Percentiles rank a stretch among this genome's conserved stretches.
phyloP scores from a whole-genome alignment of 1,140 invertebrate species.

The Drosophila eugracilis region DNA sequence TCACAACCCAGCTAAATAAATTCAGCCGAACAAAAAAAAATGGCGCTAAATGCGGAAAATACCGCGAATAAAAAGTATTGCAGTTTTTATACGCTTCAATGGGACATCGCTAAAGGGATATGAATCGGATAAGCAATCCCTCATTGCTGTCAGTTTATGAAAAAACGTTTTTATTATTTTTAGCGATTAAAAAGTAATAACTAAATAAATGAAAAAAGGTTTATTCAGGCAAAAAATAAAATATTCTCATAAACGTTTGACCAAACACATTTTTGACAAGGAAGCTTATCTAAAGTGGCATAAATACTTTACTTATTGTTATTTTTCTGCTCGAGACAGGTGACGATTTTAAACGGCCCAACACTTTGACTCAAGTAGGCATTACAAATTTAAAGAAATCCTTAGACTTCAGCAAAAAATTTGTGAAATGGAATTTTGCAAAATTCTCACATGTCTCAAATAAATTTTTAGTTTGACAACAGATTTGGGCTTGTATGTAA shows the following conservation, averaged over 20 bases:
- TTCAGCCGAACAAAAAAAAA: neutral
- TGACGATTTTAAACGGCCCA: constrained; percentile 8
- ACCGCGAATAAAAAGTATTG: neutral
- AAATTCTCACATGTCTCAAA: constrained; percentile 41
- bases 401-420: constrained; percentile 1
- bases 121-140: neutral
- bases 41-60: neutral
- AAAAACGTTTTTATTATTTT: no score
- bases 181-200: neutral
- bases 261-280: no score
- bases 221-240: neutral
- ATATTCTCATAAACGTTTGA: neutral
- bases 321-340: constrained; percentile 4
- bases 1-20: constrained; percentile 25
- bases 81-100: neutral
- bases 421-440: constrained; percentile 37
- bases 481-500: constrained; percentile 54
- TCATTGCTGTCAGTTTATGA: neutral
- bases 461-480: constrained; percentile 52
- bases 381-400: constrained; percentile 23
- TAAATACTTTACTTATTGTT: constrained; percentile 9
- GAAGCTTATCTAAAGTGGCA: constrained; percentile 1
- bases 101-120: neutral
- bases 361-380: neutral
- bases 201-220: neutral